Evolutionary conservation across 2,113 vertebrate genomes (phyloP).

Genomic region (Sapajus apella): DNA sequence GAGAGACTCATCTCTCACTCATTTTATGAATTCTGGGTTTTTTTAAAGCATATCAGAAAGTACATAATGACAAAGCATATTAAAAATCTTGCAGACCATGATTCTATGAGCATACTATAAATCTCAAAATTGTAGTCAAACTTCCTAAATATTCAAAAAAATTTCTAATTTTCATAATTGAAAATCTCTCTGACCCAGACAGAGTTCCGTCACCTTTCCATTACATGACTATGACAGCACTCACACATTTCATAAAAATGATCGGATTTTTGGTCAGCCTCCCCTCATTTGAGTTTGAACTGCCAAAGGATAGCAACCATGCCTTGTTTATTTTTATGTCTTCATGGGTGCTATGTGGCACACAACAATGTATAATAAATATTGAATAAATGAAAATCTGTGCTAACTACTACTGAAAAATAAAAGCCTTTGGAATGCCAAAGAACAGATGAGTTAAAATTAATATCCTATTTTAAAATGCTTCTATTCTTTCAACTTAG

Average conservation of each 20-base stretch:
- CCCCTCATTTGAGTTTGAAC: neutral
- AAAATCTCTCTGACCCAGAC: slow-evolving; percentile 9
- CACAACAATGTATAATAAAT: neutral
- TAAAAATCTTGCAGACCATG: slow-evolving; percentile 4
- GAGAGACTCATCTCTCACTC: no score
- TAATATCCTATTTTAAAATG: neutral
- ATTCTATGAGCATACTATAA: neutral
- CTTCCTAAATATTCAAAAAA: neutral
- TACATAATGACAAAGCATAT: neutral
- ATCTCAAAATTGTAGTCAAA: slow-evolving; percentile 42
- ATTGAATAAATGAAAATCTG: slow-evolving; percentile 8
- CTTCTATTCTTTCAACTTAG: neutral
- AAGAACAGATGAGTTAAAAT: slow-evolving; percentile 2
- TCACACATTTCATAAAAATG: slow-evolving; percentile 21
- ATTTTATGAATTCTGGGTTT: neutral
- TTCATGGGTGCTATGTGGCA: neutral
- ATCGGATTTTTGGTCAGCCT: neutral
- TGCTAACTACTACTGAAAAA: neutral
- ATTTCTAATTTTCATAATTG: neutral
- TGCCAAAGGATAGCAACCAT: neutral
- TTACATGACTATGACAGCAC: neutral
- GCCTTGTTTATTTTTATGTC: slow-evolving; percentile 43
- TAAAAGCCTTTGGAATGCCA: neutral
- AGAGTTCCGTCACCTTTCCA: neutral
- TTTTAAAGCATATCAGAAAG: slow-evolving; percentile 28